Evolutionary conservation across 2,888 invertebrate genomes (phyloP).

Genomic region (Metacarcinus magister): DNA sequence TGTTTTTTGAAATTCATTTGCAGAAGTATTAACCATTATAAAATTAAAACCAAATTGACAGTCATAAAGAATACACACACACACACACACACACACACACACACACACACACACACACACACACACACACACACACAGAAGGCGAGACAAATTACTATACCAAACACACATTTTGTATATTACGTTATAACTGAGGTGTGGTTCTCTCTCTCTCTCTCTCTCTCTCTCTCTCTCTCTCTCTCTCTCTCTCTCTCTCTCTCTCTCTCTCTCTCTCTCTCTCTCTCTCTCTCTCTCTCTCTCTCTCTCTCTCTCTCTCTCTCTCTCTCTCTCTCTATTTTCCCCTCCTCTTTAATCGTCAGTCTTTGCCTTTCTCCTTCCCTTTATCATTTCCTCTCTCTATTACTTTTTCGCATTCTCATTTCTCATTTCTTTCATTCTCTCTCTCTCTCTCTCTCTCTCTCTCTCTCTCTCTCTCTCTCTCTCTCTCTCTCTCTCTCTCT

Average conservation of each 20-base stretch:
- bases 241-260: conserved; percentile 49
- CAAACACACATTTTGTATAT: background rate
- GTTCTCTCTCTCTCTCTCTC: too few species aligned
- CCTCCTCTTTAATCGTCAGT: background rate
- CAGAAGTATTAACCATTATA: background rate
- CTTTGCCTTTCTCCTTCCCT: background rate
- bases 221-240: conserved; percentile 32
- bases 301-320: background rate
- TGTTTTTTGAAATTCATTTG: background rate
- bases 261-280: conserved; percentile 42
- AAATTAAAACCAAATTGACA: background rate
- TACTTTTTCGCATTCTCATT: background rate
- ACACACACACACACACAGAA: conserved; percentile 39
- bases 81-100: conserved; percentile 56
- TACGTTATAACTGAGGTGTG: background rate
- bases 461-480: background rate
- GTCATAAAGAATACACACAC: background rate
- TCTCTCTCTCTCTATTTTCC: background rate
- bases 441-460: background rate
- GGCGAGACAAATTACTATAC: background rate
- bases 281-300: conserved; percentile 22
- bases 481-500: background rate
- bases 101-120: conserved; percentile 54
- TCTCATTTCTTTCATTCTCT: background rate
- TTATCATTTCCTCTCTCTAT: too few species aligned